A percentile compares a stretch with the other conserved stretches of the same genome.
Evolutionary conservation across 2,113 vertebrate species (phyloP).

Genomic region (Oryzias curvinotus): DNA sequence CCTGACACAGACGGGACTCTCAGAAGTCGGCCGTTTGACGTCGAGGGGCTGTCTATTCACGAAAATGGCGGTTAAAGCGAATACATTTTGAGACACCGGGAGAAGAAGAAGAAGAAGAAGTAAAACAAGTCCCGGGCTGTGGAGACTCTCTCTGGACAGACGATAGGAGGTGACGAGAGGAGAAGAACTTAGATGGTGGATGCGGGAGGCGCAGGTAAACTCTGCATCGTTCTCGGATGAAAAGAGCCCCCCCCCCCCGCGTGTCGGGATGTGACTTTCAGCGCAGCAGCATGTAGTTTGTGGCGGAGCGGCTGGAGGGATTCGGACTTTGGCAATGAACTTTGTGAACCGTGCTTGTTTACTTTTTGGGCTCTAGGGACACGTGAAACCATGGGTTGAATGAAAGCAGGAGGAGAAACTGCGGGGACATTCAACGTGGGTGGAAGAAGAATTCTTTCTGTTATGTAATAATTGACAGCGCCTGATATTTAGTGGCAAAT

Average conservation of each 20-base stretch:
- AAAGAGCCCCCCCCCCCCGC: conserved; percentile 4
- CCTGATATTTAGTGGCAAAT: conserved; percentile 57
- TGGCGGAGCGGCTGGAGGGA: conserved; percentile 18
- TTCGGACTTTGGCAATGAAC: conserved; percentile 54
- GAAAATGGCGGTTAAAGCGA: conserved; percentile 4
- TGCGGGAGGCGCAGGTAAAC: conserved; percentile 40
- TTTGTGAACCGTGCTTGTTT: conserved; percentile 18
- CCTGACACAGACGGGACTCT: not conserved
- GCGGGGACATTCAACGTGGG: conserved; percentile 68
- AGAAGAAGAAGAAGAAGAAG: too few species aligned
- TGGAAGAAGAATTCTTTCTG: conserved; percentile 59
- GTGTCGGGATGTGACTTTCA: conserved; percentile 17
- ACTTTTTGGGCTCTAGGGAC: conserved; percentile 56
- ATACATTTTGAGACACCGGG: not conserved
- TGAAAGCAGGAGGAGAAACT: conserved; percentile 36
- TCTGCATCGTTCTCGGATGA: conserved; percentile 32
- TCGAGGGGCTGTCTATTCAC: conserved; percentile 7
- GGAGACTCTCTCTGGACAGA: conserved; percentile 3
- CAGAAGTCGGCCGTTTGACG: conserved; percentile 38
- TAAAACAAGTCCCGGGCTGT: not conserved
- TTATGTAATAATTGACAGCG: conserved; percentile 71
- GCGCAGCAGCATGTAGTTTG: conserved; percentile 53
- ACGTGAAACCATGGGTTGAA: conserved; percentile 70
- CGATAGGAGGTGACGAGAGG: not conserved
- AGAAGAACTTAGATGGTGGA: conserved; percentile 16